These are phyloP conservation scores for Tyrannus savana DNA, from an alignment of 2,113 vertebrate genomes.

Conservation along the genomic window DNA sequence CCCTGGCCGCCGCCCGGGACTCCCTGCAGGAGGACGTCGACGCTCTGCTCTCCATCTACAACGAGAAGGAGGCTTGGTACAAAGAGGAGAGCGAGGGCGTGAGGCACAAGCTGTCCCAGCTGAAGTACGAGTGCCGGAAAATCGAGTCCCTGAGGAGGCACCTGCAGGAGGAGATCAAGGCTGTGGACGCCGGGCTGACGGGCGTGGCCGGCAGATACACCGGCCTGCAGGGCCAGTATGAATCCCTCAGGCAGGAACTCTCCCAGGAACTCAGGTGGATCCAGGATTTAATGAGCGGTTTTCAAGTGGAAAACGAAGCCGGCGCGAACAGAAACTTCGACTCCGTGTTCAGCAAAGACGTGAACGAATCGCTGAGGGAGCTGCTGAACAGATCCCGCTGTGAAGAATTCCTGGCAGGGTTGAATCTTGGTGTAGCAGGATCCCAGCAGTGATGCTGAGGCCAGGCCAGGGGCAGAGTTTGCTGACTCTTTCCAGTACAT, in stretches of 20 bases:
- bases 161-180: slow-evolving; percentile 78
- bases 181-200: slow-evolving; percentile 65
- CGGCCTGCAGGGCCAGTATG: slow-evolving; percentile 79
- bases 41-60: slow-evolving; percentile 84
- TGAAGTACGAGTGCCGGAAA: slow-evolving; percentile 83
- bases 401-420: slow-evolving; percentile 73
- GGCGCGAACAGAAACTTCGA: slow-evolving; percentile 62
- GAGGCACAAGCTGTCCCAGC: slow-evolving; percentile 84
- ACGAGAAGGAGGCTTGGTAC: slow-evolving; percentile 88
- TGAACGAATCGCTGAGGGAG: slow-evolving; percentile 78
- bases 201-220: slow-evolving; percentile 69
- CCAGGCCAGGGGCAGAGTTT: background rate
- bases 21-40: slow-evolving; percentile 85
- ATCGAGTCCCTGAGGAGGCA: slow-evolving; percentile 79
- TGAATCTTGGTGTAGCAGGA: slow-evolving; percentile 69
- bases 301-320: slow-evolving; percentile 66
- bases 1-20: slow-evolving; percentile 68
- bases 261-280: slow-evolving; percentile 83
- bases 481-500: background rate
- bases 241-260: slow-evolving; percentile 81
- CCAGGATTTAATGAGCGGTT: slow-evolving; percentile 78
- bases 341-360: slow-evolving; percentile 66
- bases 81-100: slow-evolving; percentile 81
- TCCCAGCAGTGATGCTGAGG: slow-evolving; percentile 27
- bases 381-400: slow-evolving; percentile 73